Evolutionary conservation across 2,113 vertebrate genomes (phyloP), one percentile per base, ranked within the genome.

Genomic region (Sialia sialis): DNA sequence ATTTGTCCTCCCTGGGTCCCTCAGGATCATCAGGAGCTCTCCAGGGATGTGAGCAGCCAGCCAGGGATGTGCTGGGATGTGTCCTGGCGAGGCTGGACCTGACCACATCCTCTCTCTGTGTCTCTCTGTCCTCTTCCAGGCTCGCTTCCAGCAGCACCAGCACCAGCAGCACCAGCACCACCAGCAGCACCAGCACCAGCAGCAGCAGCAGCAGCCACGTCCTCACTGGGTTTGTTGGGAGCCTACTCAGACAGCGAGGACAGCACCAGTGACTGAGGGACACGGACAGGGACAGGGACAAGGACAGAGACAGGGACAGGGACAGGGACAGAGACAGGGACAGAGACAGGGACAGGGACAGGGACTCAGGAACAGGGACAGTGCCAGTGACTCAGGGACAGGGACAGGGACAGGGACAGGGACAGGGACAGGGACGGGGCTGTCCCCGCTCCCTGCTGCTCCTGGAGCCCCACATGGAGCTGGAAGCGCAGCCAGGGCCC

Each of bases 211-310:
- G 66, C 72, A 52, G 32, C 48, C 84, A 19, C 66, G 1, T 97
- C 97, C 51, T 98, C 98, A 14, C 96, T 98, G 25, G 83, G 97
- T 72, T 95, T 98, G 84, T 36, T 98, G 94, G 98, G 98, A 17
- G 83, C 96, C 0, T 98, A 98, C n/a, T 73, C 79, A 0, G 98
- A 98, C 96, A 98, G 98, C 2, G 98, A 98, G 32, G 98, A 96
- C 94, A 95, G 96, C 16, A 8, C 66, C 0, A 88, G 95, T 15
- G 95, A 97, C 84, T 95, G 87, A 96, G 8, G 46, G 30, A 48
- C 64, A 20, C 19, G 60, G 60, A 16, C 18, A 3, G 68, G 46
- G 46, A 5, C 0, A 0, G 6, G 68, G 58, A n/a, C 74, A 46
- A 20, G 44, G 44, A 46, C 44, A 46, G 44, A 20, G 44, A 44